Evolutionary conservation across 2,888 invertebrate genomes (phyloP), one percentile per base, ranked within the genome.

Genomic region (Anarsia innoxiella): DNA sequence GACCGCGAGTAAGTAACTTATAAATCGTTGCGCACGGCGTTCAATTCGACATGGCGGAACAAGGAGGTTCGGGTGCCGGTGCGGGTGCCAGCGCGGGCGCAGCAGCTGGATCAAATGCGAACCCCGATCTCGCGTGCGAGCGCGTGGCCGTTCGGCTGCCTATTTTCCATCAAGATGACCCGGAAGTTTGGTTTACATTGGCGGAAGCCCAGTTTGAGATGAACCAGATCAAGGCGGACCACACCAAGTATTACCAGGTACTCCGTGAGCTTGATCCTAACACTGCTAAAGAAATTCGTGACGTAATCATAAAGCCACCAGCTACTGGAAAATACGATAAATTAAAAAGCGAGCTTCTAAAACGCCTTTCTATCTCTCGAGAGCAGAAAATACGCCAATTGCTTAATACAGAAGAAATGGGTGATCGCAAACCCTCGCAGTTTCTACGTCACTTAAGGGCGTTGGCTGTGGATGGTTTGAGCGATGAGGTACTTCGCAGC

Each of bases 391-490:
- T 34, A 3, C 9, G 15, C 3, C 34, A 27, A 14, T 1, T 34
- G 4, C 34, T 34, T 1, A 11, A 5, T 11, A 10, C 9, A 2
- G 27, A 34, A 1, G 34, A 34, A 10, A 4, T 34, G 3, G 34
- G 34, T 12, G 34, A 34, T 13, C 3, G 27, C 3, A 26, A 27
- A 11, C 34, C 34, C 5, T 34, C 34, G 27, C 34, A 34, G 15
- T 27, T 34, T 16, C 16, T 34, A 12, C 34, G 27, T 11, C 23
- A 23, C 9, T 23, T 32, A n/a, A 11, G n/a, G 8, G 9, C 11
- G 5, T 6, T 32, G 12, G 32, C 32, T 6, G 12, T 4, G 3
- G 5, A 3, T 3, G 16, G 16, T 3, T 8, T 31, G 16, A n/a
- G 16, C 3, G 31, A 31, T 2, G 31, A 31, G 4, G 8, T 31